Percentiles rank a stretch among this genome's conserved stretches.
Conservation (phyloP, 2,888 invertebrate species). For the Drosophila antonietae region DNA sequence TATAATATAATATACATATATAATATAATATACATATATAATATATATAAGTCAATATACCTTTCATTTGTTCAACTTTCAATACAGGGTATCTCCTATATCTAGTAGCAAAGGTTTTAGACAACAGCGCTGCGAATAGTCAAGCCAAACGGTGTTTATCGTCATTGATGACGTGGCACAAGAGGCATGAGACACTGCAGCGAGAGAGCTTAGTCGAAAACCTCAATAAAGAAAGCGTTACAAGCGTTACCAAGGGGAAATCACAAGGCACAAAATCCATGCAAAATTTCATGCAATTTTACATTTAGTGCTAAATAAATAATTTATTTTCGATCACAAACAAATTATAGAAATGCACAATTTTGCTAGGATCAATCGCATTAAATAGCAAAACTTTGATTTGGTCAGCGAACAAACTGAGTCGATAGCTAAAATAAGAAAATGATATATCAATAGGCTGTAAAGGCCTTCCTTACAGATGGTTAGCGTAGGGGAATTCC, state of each 20-base stretch:
- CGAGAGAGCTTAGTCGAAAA: not conserved
- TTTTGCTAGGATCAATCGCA: not conserved
- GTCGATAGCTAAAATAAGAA: not conserved
- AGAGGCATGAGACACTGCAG: not conserved
- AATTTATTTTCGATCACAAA: conserved; percentile 1
- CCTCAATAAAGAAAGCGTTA: not conserved
- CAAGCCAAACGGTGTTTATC: not conserved
- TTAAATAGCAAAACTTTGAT: not conserved
- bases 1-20: too few species aligned
- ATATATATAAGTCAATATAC: not conserved
- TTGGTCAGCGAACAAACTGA: not conserved
- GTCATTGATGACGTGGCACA: conserved; percentile 30
- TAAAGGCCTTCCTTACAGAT: not conserved
- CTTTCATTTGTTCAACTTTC: not conserved
- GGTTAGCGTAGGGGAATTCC: not conserved
- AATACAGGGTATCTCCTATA: not conserved
- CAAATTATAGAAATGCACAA: not conserved
- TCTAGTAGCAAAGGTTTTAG: not conserved
- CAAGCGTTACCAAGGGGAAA: not conserved
- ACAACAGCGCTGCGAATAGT: not conserved
- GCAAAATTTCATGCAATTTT: not conserved
- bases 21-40: too few species aligned
- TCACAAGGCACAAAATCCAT: not conserved
- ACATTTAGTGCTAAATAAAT: not conserved
- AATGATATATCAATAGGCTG: not conserved